Evolutionary conservation across 2,888 invertebrate genomes (phyloP), one percentile per base, ranked within the genome.

Genomic region (Eucera pruinosa): DNA sequence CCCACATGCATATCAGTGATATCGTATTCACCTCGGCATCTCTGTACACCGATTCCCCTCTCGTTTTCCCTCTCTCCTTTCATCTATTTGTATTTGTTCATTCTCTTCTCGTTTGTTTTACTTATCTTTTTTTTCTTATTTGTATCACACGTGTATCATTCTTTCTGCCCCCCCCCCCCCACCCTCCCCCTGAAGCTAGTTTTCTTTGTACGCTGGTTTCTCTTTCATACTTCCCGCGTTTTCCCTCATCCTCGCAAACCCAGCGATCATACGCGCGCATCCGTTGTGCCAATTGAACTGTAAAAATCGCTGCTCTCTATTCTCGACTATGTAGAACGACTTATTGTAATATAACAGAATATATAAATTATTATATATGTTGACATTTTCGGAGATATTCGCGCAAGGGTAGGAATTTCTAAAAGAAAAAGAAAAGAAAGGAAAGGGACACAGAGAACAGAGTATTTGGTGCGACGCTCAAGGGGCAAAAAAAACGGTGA

Each of bases 311-410:
- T 78, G 78, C 69, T 69, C 69, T 76, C 77, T 75, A 74, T 76
- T 48, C 74, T 78, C 55, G 77, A 83, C 71, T 80, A 83, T 83
- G 81, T 81, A 85, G 80, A 81, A 80, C 77, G 85, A 85, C 77
- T 84, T 85, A 85, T 85, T 86, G 82, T 85, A 85, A 86, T 84
- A 84, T 82, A 85, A 84, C 68, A 67, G 65, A 84, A 84, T 85
- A n/a, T n/a, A n/a, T n/a, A 84, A 85, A 85, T 85, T 84, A 85
- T 85, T 85, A 83, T 81, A 70, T 85, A 85, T 80, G 85, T 83
- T 85, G 80, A 83, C 79, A 54, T 65, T 84, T 81, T 74, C 81
- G 81, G 72, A 81, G 77, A 66, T 79, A 74, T 81, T 80, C 81
- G 81, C 78, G 72, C 61, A 67, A 72, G 74, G 55, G 67, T 50